Conservation (phyloP, 2,797 vertebrate species). For the Notoglanidium macrostoma region DNA sequence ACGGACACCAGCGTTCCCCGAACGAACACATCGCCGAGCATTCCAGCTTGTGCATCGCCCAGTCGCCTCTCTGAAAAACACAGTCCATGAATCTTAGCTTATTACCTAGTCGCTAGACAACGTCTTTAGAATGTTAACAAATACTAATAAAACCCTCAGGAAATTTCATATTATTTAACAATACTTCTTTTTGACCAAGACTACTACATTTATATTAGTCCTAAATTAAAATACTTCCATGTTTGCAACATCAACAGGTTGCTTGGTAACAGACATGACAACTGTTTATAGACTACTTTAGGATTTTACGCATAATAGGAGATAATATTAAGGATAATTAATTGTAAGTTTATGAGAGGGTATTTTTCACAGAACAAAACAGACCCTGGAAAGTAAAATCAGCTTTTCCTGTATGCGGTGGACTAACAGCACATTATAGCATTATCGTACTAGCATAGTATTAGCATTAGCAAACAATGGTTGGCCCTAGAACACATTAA, state of each 20-base stretch:
- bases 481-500: not conserved
- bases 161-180: not conserved
- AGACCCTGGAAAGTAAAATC: not conserved
- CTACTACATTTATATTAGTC: not conserved
- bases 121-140: not conserved
- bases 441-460: not conserved
- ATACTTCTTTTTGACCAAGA: too few relatives aligned
- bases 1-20: slow-evolving; percentile 89
- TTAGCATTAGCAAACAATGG: not conserved
- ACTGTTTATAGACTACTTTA: too few relatives aligned
- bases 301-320: not conserved
- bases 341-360: too few relatives aligned
- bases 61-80: slow-evolving; percentile 84
- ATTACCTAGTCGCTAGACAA: not conserved
- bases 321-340: not conserved
- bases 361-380: too few relatives aligned
- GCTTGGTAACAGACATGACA: not conserved
- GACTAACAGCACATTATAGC: not conserved
- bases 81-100: not conserved
- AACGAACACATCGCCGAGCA: slow-evolving; percentile 88
- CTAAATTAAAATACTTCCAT: not conserved
- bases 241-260: not conserved
- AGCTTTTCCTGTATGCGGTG: too few relatives aligned
- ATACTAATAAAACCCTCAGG: not conserved
- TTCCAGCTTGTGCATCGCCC: slow-evolving; percentile 95